phyloP scores from a whole-genome alignment of 2,888 invertebrate genomes.

The Dyspetes luteomarginatus region DNA sequence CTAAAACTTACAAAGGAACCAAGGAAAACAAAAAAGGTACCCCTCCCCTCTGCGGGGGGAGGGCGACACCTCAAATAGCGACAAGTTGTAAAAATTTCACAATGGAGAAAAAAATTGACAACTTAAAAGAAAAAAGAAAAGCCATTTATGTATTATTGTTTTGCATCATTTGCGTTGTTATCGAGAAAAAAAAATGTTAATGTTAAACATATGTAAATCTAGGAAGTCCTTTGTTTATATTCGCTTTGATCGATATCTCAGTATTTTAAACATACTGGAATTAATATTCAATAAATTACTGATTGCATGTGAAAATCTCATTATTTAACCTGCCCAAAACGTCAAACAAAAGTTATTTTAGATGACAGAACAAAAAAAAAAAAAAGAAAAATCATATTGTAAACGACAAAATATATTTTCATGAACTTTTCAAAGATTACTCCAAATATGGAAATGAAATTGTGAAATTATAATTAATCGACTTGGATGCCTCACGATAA shows the following conservation, averaged over 20 bases:
- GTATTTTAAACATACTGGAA: slow-evolving; percentile 4
- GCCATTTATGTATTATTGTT: slow-evolving; percentile 11
- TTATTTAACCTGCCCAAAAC: too few species aligned
- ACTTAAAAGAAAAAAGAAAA: neutral
- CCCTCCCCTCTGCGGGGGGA: too few species aligned
- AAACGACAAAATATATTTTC: too few species aligned
- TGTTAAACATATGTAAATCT: slow-evolving; percentile 20
- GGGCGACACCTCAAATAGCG: too few species aligned
- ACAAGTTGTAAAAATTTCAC: neutral
- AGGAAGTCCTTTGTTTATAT: slow-evolving; percentile 37
- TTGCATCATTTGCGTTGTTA: slow-evolving; percentile 13
- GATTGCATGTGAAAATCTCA: slow-evolving; percentile 7
- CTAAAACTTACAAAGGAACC: neutral
- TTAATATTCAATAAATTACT: slow-evolving; percentile 15
- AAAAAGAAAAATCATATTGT: too few species aligned
- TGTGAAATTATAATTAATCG: too few species aligned
- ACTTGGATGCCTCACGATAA: too few species aligned
- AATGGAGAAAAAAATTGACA: neutral
- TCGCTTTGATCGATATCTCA: slow-evolving; percentile 9
- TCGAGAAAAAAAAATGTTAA: slow-evolving; percentile 12
- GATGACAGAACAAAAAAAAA: too few species aligned
- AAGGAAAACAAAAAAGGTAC: too few species aligned
- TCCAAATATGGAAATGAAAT: too few species aligned
- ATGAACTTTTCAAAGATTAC: too few species aligned
- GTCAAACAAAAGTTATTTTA: too few species aligned